Percentiles rank a stretch among this genome's conserved stretches.
Evolutionary conservation across 2,797 vertebrate species (phyloP).

Genomic region (Dendrocincla tyrannina): DNA sequence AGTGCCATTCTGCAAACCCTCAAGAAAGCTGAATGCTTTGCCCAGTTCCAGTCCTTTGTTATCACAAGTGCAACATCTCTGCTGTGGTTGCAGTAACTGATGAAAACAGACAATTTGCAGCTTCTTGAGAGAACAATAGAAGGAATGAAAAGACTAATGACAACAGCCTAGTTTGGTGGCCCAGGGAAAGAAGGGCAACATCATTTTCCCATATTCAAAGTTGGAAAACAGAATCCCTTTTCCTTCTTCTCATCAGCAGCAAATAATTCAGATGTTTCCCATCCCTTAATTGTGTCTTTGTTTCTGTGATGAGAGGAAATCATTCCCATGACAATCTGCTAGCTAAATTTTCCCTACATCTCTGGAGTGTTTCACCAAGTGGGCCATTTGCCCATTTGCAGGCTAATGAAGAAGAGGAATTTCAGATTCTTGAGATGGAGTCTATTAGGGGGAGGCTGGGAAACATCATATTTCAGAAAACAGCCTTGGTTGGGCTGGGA

Average conservation of each 20-base stretch:
- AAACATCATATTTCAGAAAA: neutral
- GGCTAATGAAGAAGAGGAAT: neutral
- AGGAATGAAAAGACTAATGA: constrained; percentile 34
- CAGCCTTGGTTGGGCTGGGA: neutral
- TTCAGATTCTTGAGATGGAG: neutral
- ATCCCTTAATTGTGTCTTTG: constrained; percentile 53
- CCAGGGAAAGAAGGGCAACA: neutral
- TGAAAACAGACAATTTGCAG: constrained; percentile 41
- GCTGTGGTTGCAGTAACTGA: neutral
- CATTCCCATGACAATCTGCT: neutral
- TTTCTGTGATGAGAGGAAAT: constrained; percentile 30
- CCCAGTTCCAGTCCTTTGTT: neutral
- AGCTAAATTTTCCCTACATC: constrained; percentile 58
- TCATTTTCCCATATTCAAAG: constrained; percentile 65
- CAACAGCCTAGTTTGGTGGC: neutral
- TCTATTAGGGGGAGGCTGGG: neutral
- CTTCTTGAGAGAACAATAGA: constrained; percentile 27
- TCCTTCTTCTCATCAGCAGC: constrained; percentile 55
- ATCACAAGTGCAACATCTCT: neutral
- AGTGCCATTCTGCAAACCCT: neutral
- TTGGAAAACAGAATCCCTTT: constrained; percentile 65
- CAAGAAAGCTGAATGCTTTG: neutral
- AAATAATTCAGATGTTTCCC: constrained; percentile 58
- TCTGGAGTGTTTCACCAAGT: neutral
- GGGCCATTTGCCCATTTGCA: neutral